A percentile compares a stretch with the other conserved stretches of the same genome.
phyloP scores from a whole-genome alignment of 2,113 vertebrate genomes.

The Catharus fuscescens region DNA sequence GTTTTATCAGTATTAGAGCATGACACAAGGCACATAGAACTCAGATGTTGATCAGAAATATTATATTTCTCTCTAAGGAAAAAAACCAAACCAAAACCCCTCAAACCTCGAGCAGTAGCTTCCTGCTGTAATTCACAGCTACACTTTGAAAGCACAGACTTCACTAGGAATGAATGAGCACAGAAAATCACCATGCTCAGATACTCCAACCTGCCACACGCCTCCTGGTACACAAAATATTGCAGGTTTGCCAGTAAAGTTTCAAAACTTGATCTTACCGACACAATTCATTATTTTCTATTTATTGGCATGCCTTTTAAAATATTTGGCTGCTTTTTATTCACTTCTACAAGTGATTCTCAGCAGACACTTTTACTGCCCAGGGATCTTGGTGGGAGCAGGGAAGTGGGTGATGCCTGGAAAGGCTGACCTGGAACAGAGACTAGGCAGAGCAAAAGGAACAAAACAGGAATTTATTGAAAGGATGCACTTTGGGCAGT shows the following conservation, averaged over 20 bases:
- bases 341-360: not conserved
- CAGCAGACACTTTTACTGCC: not conserved
- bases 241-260: not conserved
- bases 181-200: not conserved
- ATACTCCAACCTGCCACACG: not conserved
- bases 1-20: not conserved
- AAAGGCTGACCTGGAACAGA: no score
- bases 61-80: not conserved
- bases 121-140: not conserved
- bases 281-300: not conserved
- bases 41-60: not conserved
- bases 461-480: no score
- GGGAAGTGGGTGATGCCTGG: not conserved
- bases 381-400: not conserved
- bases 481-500: no score
- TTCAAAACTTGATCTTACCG: not conserved
- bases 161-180: not conserved
- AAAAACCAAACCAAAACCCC: not conserved
- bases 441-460: no score
- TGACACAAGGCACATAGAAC: fast-evolving
- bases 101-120: not conserved
- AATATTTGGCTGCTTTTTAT: not conserved
- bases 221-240: not conserved
- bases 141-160: not conserved
- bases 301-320: not conserved